Base-by-base conservation (phyloP, 2,888 invertebrate genomes). In the Glaucopsyche alexis region DNA sequence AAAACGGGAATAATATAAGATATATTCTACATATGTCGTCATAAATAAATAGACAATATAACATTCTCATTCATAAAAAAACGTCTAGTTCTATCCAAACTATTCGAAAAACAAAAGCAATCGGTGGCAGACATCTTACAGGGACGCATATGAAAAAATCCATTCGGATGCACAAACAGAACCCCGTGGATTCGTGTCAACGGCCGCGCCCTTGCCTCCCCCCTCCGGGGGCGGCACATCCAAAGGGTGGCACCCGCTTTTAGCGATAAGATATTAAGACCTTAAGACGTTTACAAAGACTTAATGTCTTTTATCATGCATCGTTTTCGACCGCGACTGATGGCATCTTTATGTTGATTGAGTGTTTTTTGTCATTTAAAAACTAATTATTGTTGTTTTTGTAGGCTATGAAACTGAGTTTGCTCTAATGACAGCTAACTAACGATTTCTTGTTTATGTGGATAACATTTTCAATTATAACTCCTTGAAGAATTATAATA, bases 141-240 rank as follows among this genome's bases (percentile, higher is more conserved):
- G 83, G 83, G 82, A 85, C 85, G 83, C 83, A 81, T 86, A 84
- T 86, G 85, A 86, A 87, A 89, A 89, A 88, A 50, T 85, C 87
- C 84, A 83, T 85, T 85, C 82, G 82, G 84, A 87, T 89, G 88
- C 85, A 87, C 87, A 92, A 90, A 92, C 91, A 91, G 82, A 83
- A 84, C 80, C 82, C 83, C 83, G 84, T 86, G 87, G 89, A 89
- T 87, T 87, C 87, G 91, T 90, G 92, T 92, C 91, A 92, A 92
- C 87, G 91, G 89, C 91, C 91, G 87, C 85, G 81, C 85, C 84
- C 85, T 78, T 82, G 78, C 75, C 77, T 71, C 76, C 76, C 76
- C 79, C 71, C 66, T 42, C 74, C 65, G 49, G 71, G 64, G 84
- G 84, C 80, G 80, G 76, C 81, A 69, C 45, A 78, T 82, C 80